Percentiles rank a stretch among this genome's conserved stretches.
Conservation (phyloP, 2,797 vertebrate species). For the Sebastes dallii region DNA sequence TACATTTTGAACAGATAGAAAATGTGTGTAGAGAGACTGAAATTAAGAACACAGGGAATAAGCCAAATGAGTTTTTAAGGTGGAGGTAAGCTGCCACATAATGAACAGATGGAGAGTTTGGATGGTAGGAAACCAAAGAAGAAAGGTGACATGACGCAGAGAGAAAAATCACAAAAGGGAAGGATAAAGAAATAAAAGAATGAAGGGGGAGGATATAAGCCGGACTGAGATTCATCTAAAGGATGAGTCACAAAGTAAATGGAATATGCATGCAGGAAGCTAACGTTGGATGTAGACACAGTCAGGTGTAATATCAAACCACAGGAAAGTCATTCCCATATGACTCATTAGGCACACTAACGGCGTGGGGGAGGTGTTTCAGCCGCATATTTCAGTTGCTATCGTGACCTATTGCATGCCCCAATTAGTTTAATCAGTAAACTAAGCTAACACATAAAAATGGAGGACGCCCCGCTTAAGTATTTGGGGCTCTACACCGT, state of each 20-base stretch:
- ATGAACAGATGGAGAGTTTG: constrained; percentile 6
- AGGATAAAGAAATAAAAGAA: neutral
- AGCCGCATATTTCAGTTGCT: neutral
- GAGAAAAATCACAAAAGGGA: neutral
- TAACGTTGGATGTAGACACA: neutral
- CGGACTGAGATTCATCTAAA: neutral
- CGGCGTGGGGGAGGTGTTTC: neutral
- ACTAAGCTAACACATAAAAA: neutral
- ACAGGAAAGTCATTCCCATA: constrained; percentile 21
- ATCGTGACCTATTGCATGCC: neutral
- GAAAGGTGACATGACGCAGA: constrained; percentile 17
- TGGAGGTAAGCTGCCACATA: constrained; percentile 1
- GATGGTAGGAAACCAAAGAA: neutral
- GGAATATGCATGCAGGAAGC: constrained; percentile 24
- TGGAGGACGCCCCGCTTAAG: neutral
- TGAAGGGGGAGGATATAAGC: constrained; percentile 1
- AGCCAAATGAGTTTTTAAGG: neutral
- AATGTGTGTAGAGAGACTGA: neutral
- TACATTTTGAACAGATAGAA: too few species aligned
- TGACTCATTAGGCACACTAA: constrained; percentile 12
- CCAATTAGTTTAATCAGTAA: neutral
- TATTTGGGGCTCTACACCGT: neutral
- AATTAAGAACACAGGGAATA: neutral
- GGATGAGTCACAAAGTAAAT: constrained; percentile 36
- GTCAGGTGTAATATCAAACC: constrained; percentile 12